Evolutionary conservation across 2,888 invertebrate species (phyloP), one percentile per base, ranked within the genome.

Genomic region (Agapetus fuscipes): DNA sequence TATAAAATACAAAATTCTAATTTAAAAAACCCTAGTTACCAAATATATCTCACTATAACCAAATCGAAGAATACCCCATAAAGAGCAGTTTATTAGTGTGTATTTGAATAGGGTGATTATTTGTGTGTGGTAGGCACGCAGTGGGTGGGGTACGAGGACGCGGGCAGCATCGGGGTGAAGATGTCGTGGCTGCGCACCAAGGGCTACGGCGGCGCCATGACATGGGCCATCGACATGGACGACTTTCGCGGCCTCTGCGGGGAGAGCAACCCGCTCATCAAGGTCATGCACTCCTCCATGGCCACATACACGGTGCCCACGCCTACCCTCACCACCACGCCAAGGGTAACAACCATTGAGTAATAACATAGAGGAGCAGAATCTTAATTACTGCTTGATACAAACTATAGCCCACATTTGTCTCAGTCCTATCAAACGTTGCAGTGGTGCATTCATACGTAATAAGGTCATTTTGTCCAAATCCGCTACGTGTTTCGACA

Each of bases 151-250:
- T 93, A 89, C 55, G 91, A 89, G 57, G 80, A 89, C 55, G 73
- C 77, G 0, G 72, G 73, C 52, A 89, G 88, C 50, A 72, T 91
- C 0, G 80, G 85, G 58, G 83, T 87, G 51, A 93, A 93, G 67
- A 87, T 90, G 86, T 81, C 90, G 56, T 91, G 77, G 69, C 84
- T 91, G 50, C 87, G 83, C 56, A 54, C 74, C 39, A 85, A 82
- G 57, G 87, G 88, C 0, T 85, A 84, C 53, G 80, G 80, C 0
- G 91, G 91, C 0, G 89, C 87, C 1, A 91, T 91, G 91, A 83
- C 79, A 12, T 91, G 91, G 91, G 90, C 91, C 15, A 80, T 90
- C 31, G 87, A 87, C 50, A 88, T 90, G 89, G 91, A 93, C 43
- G 91, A 91, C 58, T 91, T 89, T 57, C 73, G 74, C 41, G 89